Evolutionary conservation across 64 coral and sea anemone species (phyloP).

Genomic region (Porites lutea): DNA sequence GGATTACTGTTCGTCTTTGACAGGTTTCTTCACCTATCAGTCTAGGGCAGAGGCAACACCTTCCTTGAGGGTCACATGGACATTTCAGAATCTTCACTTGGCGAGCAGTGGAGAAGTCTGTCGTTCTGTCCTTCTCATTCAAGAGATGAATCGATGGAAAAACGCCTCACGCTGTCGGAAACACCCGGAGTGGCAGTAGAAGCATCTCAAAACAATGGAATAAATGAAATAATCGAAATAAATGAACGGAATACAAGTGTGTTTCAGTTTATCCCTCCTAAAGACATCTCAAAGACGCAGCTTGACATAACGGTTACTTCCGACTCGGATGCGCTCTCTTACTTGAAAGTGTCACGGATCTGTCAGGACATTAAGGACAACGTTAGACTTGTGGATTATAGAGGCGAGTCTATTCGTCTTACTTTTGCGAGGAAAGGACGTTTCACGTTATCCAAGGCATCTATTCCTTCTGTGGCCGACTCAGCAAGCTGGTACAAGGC

Average conservation of each 20-base stretch:
- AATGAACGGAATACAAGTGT: neutral
- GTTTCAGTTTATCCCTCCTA: slow-evolving; percentile 35
- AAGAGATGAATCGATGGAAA: neutral
- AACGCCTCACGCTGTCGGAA: neutral
- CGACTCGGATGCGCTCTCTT: neutral
- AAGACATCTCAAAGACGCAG: slow-evolving; percentile 6
- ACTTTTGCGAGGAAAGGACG: slow-evolving; percentile 52
- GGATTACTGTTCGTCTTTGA: too few species aligned
- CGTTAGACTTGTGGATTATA: neutral
- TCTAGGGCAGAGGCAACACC: neutral
- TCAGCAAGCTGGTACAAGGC: slow-evolving; percentile 20
- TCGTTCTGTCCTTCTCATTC: neutral
- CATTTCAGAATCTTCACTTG: neutral
- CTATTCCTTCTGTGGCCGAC: slow-evolving; percentile 19
- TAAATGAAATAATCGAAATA: neutral
- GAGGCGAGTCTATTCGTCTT: slow-evolving; percentile 23
- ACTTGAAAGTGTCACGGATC: slow-evolving; percentile 61
- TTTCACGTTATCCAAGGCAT: slow-evolving; percentile 41
- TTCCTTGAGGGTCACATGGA: neutral
- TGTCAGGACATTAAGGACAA: slow-evolving; percentile 43
- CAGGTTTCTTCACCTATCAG: neutral
- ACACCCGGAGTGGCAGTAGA: neutral
- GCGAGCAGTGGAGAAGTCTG: neutral
- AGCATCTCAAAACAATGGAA: neutral
- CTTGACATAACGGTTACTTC: slow-evolving; percentile 67